phyloP scores from a whole-genome alignment of 2,797 vertebrate genomes.

The Xenopus petersii region DNA sequence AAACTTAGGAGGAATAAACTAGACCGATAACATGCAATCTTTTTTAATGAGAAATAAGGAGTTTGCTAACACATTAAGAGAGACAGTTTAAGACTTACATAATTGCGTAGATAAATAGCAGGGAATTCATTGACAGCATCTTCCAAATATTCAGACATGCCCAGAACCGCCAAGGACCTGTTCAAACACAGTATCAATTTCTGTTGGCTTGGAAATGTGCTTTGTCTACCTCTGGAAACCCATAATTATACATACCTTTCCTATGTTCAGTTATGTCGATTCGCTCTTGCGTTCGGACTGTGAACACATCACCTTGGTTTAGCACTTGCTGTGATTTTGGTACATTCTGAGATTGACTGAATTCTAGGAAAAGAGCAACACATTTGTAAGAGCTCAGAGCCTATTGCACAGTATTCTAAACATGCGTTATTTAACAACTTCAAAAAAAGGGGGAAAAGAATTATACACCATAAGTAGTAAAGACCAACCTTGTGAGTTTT shows the following conservation, averaged over 20 bases:
- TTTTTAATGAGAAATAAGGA: too few species aligned
- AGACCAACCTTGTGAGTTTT: conserved; percentile 77
- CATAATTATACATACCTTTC: conserved; percentile 52
- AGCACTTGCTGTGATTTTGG: conserved; percentile 17
- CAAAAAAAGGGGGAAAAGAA: too few species aligned
- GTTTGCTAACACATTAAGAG: too few species aligned
- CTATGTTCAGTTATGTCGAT: conserved; percentile 53
- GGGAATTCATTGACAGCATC: conserved; percentile 70
- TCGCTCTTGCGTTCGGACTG: conserved; percentile 56
- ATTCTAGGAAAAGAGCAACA: neutral
- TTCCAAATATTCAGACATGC: conserved; percentile 65
- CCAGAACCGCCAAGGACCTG: conserved; percentile 63
- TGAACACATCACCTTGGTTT: conserved; percentile 52
- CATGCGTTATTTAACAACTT: too few species aligned
- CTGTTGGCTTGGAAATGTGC: too few species aligned
- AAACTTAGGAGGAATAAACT: too few species aligned
- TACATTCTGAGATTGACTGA: conserved; percentile 2
- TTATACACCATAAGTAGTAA: too few species aligned
- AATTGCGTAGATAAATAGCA: conserved; percentile 81
- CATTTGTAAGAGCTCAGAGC: too few species aligned
- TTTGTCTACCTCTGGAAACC: neutral
- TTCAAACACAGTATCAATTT: conserved; percentile 3
- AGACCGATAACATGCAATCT: too few species aligned
- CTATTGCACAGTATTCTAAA: too few species aligned
- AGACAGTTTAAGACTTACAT: conserved; percentile 72